Base-by-base conservation (phyloP, 2,113 vertebrate species). In the Aix galericulata region DNA sequence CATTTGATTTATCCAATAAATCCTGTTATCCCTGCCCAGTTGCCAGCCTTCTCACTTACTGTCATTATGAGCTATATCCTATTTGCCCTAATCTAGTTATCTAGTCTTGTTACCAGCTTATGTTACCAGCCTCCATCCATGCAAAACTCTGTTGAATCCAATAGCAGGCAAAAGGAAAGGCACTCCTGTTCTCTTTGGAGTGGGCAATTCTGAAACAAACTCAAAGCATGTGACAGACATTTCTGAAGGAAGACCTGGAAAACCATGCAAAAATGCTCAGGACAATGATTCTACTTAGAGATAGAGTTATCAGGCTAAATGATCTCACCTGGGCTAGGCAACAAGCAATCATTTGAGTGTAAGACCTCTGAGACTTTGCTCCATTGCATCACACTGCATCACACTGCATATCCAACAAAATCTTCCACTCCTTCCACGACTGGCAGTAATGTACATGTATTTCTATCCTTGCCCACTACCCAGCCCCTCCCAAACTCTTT, bases 51-150 rank as follows among this genome's bases (percentile, higher is more conserved):
- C 93, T 96, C 94, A 81, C 69, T 95, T 82, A 68, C 79, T 85
- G 59, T 92, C 92, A 92, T 94, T 95, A 96, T 96, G 53, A 7
- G 48, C 89, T 94, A 74, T 90, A 96, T 94, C 94, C 74, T 94
- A 87, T 95, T 96, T 96, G 53, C 34, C 36, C 26, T 96, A 93
- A 97, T 96, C 91, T 94, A 92, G 87, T 96, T 94, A 94, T 23
- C 50, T 48, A 92, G 89, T 91, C 82, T 81, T 91, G 81, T 93
- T 82, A 94, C 88, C 94, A 96, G 91, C 44, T 92, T 95, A 97
- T 81, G 4, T 86, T 84, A 69, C 73, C 55, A 93, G 36, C 17
- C 40, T 8, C 36, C 34, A 76, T 5, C 27, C 25, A 86, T 78
- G 56, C 0, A 50, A 88, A 85, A 69, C 67, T 83, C 42, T 13